Evolutionary conservation across 1,140 invertebrate genomes (phyloP).

Genomic region (Ectropis grisescens): DNA sequence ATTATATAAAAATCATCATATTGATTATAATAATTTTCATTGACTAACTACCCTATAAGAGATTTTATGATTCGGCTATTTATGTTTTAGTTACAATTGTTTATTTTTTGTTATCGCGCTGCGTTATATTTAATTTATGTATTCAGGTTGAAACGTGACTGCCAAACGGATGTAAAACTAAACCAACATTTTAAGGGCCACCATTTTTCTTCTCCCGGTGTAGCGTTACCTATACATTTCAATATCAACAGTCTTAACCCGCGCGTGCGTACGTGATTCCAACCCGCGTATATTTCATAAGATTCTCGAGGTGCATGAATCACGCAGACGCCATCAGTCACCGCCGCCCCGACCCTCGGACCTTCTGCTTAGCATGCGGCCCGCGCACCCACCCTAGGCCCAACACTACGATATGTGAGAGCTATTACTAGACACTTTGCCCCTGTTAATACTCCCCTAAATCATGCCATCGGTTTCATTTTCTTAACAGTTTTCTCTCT

Average conservation of each 20-base stretch:
- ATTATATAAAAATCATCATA: no score
- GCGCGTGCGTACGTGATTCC: conserved; percentile 57
- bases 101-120: no score
- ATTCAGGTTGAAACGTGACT: no score
- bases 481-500: conserved; percentile 40
- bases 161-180: no score
- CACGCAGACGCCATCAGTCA: conserved; percentile 63
- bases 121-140: no score
- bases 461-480: conserved; percentile 45
- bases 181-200: no score
- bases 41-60: no score
- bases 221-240: conserved; percentile 63
- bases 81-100: no score
- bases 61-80: no score
- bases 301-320: conserved; percentile 69
- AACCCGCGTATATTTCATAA: conserved; percentile 66
- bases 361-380: conserved; percentile 56
- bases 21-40: no score
- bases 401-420: conserved; percentile 66
- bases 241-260: conserved; percentile 68
- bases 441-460: conserved; percentile 64
- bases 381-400: conserved; percentile 57
- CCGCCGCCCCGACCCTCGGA: conserved; percentile 47
- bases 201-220: conserved; percentile 31
- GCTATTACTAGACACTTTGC: conserved; percentile 68